These are phyloP conservation scores for Reinhardtius hippoglossoides DNA, from an alignment of 2,113 vertebrate genomes.

Conservation along the genomic window DNA sequence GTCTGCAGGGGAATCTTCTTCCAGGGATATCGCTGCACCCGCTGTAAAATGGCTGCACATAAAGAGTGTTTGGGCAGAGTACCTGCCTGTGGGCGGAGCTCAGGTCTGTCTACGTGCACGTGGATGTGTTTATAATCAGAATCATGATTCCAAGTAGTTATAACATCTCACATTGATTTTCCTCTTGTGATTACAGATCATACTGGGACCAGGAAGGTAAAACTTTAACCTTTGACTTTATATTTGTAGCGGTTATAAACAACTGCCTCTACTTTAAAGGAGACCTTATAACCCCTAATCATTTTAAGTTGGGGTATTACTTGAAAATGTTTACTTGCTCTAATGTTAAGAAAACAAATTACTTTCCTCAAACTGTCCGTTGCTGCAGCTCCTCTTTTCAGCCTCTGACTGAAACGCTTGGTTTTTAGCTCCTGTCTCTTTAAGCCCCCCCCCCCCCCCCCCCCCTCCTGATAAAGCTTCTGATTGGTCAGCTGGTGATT, in stretches of 20 bases:
- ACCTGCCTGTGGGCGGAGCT: conserved; percentile 82
- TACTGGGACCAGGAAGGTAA: conserved; percentile 69
- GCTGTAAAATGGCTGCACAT: conserved; percentile 90
- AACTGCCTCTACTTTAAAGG: no score
- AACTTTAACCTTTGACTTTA: not conserved
- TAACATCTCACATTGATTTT: conserved; percentile 14
- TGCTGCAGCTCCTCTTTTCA: no score
- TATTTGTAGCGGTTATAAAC: not conserved
- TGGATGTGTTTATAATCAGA: not conserved
- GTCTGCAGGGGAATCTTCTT: conserved; percentile 90
- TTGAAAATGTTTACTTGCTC: no score
- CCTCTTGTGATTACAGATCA: conserved; percentile 66
- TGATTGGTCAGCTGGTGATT: no score
- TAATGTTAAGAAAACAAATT: no score
- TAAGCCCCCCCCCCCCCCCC: no score
- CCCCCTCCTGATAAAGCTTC: no score
- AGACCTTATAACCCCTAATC: no score
- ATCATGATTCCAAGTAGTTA: conserved; percentile 8
- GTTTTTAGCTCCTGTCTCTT: no score
- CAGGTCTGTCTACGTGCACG: conserved; percentile 76
- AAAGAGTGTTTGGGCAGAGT: conserved; percentile 95
- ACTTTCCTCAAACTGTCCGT: no score
- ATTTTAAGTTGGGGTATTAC: no score
- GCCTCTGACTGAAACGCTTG: no score
- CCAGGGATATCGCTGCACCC: conserved; percentile 91